Base-by-base conservation (phyloP, 1,140 invertebrate species). In the Planococcus citri region DNA sequence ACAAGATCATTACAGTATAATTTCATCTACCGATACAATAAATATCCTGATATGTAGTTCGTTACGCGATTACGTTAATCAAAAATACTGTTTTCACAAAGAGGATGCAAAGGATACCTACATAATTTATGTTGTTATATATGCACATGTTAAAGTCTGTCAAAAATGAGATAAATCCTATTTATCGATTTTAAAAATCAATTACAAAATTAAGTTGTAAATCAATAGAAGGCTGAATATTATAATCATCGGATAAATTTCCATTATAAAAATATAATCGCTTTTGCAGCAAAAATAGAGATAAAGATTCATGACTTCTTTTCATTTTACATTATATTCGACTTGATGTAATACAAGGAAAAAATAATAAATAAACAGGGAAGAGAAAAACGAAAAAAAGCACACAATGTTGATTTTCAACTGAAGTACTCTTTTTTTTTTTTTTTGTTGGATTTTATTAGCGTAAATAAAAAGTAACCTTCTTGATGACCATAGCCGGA, bases 391-490 rank as follows among this genome's bases (percentile, higher is more conserved):
- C n/a, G 41, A 51, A 51, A 51, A 51, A 51, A 14, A 20, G 41
- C n/a, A 51, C 41, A 51, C n/a, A 51, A 51, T 51, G 2, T 51
- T 17, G 41, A 20, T 51, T 51, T 51, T 51, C 41, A 51, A 51
- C 41, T 51, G 17, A 51, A 51, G 41, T 14, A 17, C 41, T 51
- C 41, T 37, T 37, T 6, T 6, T 37, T 37, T 37, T n/a, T n/a
- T n/a, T n/a, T n/a, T 33, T 51, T 51, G 12, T 51, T 20, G 41
- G 41, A 51, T n/a, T 9, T 3, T 51, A 51, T 51, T 51, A 51
- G 41, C 41, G 41, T n/a, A 51, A 64, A 64, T 64, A 64, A 64
- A 64, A 25, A 10, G 24, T 24, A 64, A 25, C 25, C 60, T 64
- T 25, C 60, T 64, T 64, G 60, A 64, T 64, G 60, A 64, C 25